Conservation (phyloP, 1,140 invertebrate genomes). For the Yoshiicerus persimilis region DNA sequence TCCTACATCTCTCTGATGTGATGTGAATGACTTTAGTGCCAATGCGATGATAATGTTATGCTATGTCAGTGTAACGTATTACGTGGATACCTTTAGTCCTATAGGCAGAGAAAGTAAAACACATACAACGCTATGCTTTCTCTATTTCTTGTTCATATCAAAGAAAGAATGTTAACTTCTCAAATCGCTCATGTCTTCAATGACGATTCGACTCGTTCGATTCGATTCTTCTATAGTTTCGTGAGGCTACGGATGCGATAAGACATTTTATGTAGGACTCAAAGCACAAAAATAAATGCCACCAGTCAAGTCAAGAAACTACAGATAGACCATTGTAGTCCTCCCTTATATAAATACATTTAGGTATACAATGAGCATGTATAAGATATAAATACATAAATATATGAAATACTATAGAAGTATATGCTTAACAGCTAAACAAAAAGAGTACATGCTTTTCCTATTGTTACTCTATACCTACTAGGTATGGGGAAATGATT, state of each 20-base stretch:
- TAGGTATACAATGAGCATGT: background rate
- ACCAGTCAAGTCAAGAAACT: background rate
- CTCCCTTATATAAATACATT: background rate
- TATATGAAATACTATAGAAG: background rate
- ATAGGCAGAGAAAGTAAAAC: background rate
- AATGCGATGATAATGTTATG: constrained; percentile 3
- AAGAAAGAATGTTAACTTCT: background rate
- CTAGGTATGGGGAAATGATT: background rate
- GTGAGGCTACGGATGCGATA: background rate
- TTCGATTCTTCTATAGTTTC: background rate
- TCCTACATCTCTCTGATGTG: background rate
- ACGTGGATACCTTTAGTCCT: background rate
- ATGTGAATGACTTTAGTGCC: background rate
- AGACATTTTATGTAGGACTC: background rate
- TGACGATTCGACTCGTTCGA: background rate
- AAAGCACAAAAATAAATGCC: background rate
- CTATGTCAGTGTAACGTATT: background rate
- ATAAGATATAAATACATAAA: background rate
- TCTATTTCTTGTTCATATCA: background rate
- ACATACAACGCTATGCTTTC: background rate
- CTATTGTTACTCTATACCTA: background rate
- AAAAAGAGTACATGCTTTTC: background rate
- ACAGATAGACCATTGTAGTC: background rate
- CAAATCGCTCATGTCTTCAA: background rate
- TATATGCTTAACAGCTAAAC: background rate